Base-by-base conservation (phyloP, 2,113 vertebrate genomes). In the Arothron firmamentum region DNA sequence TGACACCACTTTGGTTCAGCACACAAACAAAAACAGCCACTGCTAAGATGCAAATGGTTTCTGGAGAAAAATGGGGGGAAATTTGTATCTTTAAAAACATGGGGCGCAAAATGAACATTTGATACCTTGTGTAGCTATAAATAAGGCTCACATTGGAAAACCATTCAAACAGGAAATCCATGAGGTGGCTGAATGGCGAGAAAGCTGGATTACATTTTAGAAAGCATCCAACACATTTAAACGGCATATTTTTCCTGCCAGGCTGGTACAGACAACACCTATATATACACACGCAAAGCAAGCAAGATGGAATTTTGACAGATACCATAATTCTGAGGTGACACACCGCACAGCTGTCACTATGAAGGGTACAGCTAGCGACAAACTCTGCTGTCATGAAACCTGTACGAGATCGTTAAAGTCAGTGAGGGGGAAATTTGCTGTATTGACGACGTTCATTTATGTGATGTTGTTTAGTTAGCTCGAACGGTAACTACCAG, bases 151-250 rank as follows among this genome's bases (percentile, higher is more conserved):
- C 52, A 17, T 49, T 20, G 45, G 9, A 42, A 16, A 60, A 18
- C 25, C 25, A 28, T 28, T 43, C 21, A 23, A 14, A 50, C 49
- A 74, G 70, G 58, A 83, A 78, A 70, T 42, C 59, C 45, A 53
- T 23, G 21, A 23, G 21, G 41, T 56, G 25, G 20, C 50, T 62
- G 52, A 53, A 46, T 55, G 65, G 45, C 47, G 61, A 12, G 1
- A 69, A 79, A 66, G 23, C 70, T 60, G 49, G 38, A 56, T 75
- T 77, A 80, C 76, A 79, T 74, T 10, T n/a, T 19, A 49, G 47
- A 6, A 49, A 10, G n/a, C 47, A 49, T 18, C 49, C 9, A 56
- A 63, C 48, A 17, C 9, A n/a, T 28, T 13, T 25, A 10, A 17
- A 51, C 19, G 23, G 11, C 19, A 3, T 11, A 21, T 8, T 6